phyloP scores from a whole-genome alignment of 2,797 vertebrate species.

The Perodicticus potto region DNA sequence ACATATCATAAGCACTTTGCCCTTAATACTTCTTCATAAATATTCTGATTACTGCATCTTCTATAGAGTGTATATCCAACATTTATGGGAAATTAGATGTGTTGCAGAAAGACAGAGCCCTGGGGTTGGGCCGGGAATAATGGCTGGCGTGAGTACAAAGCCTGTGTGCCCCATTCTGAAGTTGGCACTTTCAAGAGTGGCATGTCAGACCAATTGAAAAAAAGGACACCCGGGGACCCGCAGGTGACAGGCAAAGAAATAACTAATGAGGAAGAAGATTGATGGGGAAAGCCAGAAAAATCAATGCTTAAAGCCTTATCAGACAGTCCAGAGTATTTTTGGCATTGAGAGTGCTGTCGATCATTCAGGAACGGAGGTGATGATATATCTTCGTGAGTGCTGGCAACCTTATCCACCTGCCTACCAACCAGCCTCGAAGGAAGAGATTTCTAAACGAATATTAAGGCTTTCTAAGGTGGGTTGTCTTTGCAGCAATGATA shows the following conservation, averaged over 20 bases:
- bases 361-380: not conserved
- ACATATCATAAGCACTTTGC: not conserved
- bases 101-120: not conserved
- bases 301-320: not conserved
- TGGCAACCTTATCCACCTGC: not conserved
- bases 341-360: not conserved
- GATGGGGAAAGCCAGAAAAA: slow-evolving; percentile 30
- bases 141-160: not conserved
- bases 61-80: not conserved
- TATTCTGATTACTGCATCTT: not conserved
- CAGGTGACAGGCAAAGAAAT: slow-evolving; percentile 23
- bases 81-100: slow-evolving; percentile 1
- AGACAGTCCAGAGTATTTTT: not conserved
- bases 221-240: not conserved
- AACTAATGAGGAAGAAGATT: slow-evolving; percentile 1
- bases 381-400: not conserved
- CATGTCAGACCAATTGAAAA: not conserved
- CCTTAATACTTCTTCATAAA: not conserved
- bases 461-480: not conserved
- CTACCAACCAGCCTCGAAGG: not conserved
- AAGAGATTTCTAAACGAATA: not conserved
- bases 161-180: fast-evolving
- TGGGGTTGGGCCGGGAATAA: not conserved
- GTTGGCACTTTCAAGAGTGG: not conserved
- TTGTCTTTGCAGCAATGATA: not conserved